Evolutionary conservation across 2,888 invertebrate species (phyloP), one percentile per base, ranked within the genome.

Genomic region (Dicroscelio sp.): DNA sequence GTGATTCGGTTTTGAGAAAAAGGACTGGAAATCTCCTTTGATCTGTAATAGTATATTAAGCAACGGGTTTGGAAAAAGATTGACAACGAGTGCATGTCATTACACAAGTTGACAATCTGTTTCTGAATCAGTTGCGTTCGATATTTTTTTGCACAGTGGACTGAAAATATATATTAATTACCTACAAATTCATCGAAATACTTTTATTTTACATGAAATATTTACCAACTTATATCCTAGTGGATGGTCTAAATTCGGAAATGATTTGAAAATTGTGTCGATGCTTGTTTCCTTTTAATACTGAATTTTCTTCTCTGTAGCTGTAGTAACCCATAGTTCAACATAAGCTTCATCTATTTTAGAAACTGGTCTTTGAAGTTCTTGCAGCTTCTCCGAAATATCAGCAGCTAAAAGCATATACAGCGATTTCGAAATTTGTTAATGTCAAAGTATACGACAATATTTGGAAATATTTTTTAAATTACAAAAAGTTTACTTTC

Each of bases 291-390:
- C 43, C 52, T 31, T 35, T 52, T 65, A 85, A 65, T 85, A 80
- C 20, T 48, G 23, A 31, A 79, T 80, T 27, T 63, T 79, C 33
- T 75, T 58, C 79, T 73, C 69, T 27, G 23, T 31, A 23, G 63
- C 88, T n/a, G 71, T 67, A 27, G 31, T 52, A 52, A 30, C 63
- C 88, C 88, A 88, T 35, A 76, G 73, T 17, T 63, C 48, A 27
- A 69, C 65, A 65, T 88, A 88, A 60, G 63, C 33, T 35, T 75
- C 60, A 33, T 88, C 83, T 25, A 88, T 88, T 31, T 65, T 33
- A 25, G 25, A 52, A 25, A 87, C 87, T 31, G 82, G 73, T 63
- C n/a, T 55, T 87, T 87, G 87, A 35, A 87, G 67, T 31, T 23
- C 82, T 73, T 82, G 69, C 30, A 82, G 80, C 48, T 30, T 38